Base-by-base conservation (phyloP, 2,113 vertebrate species). In the Cathartes aura region DNA sequence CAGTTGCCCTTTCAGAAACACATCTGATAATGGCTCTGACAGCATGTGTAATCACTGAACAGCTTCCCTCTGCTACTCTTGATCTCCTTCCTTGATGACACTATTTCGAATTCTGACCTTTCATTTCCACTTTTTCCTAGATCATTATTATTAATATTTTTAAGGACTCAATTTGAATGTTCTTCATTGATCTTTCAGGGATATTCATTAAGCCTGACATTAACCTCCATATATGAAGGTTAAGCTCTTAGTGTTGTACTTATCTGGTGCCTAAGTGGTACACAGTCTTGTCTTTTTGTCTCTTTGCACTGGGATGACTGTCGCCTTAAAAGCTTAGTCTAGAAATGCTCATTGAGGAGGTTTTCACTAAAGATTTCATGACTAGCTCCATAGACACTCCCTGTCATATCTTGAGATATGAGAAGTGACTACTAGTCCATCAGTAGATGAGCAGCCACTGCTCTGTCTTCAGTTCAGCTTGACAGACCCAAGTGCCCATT, bases 71-170 rank as follows among this genome's bases (percentile, higher is more conserved):
- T 86, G 34, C 52, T 90, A 47, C 70, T 92, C 34, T 80, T 15
- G 2, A 53, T 93, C 66, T 92, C 40, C 68, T 76, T 90, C 58
- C 34, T 76, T 92, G 66, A 88, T 66, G 36, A 82, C 6, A 43
- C 72, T 95, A 86, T 86, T 96, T 88, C 83, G 67, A 95, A 90
- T 86, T 76, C 48, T 62, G 82, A 93, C 91, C 58, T 96, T 95
- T 89, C 14, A 40, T 63, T 88, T 53, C 36, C 30, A 15, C 18
- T 48, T 90, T 73, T 88, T 74, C 40, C 34, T 48, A 75, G 16
- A 86, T 83, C 40, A 64, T 88, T 68, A 42, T 86, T 90, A 89
- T 85, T 71, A 81, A 48, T 70, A 55, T 53, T 88, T 89, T 82
- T 72, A 72, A 93, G 47, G 43, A 72, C 20, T 92, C 34, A n/a